These are phyloP conservation scores for Corbicula japonica DNA, from an alignment of 2,888 invertebrate genomes.

Conservation along the genomic window DNA sequence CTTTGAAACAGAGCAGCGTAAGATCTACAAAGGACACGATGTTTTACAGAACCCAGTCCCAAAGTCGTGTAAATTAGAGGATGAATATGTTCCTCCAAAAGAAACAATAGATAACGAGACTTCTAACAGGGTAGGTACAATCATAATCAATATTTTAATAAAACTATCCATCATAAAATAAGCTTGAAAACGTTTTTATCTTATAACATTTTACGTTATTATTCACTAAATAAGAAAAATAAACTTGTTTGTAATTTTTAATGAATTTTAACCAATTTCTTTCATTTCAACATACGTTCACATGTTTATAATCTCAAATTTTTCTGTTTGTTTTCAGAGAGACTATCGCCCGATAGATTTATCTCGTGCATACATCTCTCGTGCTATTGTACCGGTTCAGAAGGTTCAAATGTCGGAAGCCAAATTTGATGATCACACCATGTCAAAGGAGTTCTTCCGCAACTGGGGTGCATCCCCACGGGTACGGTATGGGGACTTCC, in stretches of 20 bases:
- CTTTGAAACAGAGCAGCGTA: conserved; percentile 83
- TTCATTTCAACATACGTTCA: too few species aligned
- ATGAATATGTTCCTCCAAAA: conserved; percentile 75
- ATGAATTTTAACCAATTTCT: too few species aligned
- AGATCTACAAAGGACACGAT: conserved; percentile 82
- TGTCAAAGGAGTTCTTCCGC: conserved; percentile 80
- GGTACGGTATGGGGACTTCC: conserved; percentile 82
- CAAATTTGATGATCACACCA: conserved; percentile 80
- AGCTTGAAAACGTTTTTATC: too few species aligned
- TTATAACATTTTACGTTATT: too few species aligned
- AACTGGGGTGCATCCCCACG: conserved; percentile 78
- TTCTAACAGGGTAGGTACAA: conserved; percentile 79
- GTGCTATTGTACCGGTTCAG: conserved; percentile 63
- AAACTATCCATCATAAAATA: too few species aligned
- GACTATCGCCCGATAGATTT: conserved; percentile 83
- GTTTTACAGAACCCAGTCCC: conserved; percentile 79
- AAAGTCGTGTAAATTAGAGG: conserved; percentile 75
- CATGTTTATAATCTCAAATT: background rate
- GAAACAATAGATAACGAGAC: conserved; percentile 80
- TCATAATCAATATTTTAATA: too few species aligned
- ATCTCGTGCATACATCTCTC: conserved; percentile 60
- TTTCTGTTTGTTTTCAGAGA: conserved; percentile 70
- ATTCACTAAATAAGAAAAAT: too few species aligned
- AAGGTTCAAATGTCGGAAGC: conserved; percentile 68
- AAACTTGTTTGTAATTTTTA: background rate